phyloP scores from a whole-genome alignment of 2,113 vertebrate genomes.

The Diadophis punctatus region DNA sequence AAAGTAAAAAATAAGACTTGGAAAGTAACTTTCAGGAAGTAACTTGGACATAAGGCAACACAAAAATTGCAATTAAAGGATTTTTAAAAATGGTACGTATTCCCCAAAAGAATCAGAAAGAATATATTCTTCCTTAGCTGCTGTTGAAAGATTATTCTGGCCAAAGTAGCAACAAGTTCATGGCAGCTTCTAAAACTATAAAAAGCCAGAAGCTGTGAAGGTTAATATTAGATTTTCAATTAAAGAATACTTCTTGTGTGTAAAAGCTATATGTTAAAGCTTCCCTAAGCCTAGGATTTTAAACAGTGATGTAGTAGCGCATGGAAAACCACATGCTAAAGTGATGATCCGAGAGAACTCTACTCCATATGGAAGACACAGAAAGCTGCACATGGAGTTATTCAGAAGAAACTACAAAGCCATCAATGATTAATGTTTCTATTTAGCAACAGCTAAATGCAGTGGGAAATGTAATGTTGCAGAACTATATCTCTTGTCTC shows the following conservation, averaged over 20 bases:
- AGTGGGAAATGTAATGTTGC: not conserved
- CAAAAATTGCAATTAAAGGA: constrained; percentile 9
- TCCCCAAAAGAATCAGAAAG: not conserved
- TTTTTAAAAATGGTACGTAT: constrained; percentile 29
- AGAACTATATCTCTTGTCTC: not conserved
- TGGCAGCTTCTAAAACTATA: not conserved
- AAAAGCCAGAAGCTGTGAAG: not conserved
- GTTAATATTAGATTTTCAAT: not conserved
- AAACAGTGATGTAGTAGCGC: not conserved
- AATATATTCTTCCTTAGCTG: not conserved
- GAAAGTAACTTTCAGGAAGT: constrained; percentile 5
- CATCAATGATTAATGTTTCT: not conserved
- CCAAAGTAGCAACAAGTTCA: not conserved
- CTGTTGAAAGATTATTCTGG: constrained; percentile 34
- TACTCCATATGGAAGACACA: not conserved
- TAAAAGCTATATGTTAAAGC: not conserved
- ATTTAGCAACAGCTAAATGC: rapidly evolving
- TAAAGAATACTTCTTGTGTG: rapidly evolving
- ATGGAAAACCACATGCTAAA: not conserved
- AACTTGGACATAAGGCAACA: constrained; percentile 23
- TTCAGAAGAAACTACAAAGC: not conserved
- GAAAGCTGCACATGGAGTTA: not conserved
- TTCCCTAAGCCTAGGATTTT: not conserved
- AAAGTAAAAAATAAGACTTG: not conserved
- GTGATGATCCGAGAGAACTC: not conserved